Base-by-base conservation (phyloP, 2,888 invertebrate genomes). In the Plemyria rubiginata region DNA sequence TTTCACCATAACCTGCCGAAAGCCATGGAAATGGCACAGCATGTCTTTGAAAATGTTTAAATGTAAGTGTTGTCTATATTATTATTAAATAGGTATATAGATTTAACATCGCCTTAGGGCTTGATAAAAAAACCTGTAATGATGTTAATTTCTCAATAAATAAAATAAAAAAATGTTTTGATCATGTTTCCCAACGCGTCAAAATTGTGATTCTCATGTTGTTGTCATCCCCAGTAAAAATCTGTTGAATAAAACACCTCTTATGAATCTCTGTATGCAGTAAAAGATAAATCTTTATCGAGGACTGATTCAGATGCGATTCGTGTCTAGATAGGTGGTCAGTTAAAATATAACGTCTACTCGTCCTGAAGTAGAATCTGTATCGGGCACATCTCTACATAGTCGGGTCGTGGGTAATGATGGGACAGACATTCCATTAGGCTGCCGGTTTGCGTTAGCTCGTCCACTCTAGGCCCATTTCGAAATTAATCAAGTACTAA, bases 401-500 rank as follows among this genome's bases (percentile, higher is more conserved):
- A 52, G 60, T 50, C 60, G 53, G 50, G 53, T 64, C 64, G 57
- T 43, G 22, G 53, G 29, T 64, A 54, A 60, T 60, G 60, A 60
- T 60, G 60, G 64, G 41, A 60, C 62, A 54, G 56, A 50, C 64
- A 57, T 65, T 60, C 64, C 60, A 60, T 60, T 60, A 40, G 53
- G 49, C 53, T 15, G 56, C 53, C 52, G 53, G 49, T 59, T 60
- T 52, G 55, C 52, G 29, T 62, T 54, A 54, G 54, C 60, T 50
- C 61, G 61, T 60, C 56, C 45, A 55, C 38, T 36, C 43, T 50
- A 55, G 52, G 59, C 40, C 45, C 53, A 64, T 64, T 65, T 65
- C 54, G 46, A 53, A 60, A 60, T 60, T 46, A 57, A 57, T 60
- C 40, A 54, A 62, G 48, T 56, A 53, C 52, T 53, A 52, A 52